These are phyloP conservation scores for Platanista minor DNA, from an alignment of 2,113 vertebrate species.

Conservation along the genomic window DNA sequence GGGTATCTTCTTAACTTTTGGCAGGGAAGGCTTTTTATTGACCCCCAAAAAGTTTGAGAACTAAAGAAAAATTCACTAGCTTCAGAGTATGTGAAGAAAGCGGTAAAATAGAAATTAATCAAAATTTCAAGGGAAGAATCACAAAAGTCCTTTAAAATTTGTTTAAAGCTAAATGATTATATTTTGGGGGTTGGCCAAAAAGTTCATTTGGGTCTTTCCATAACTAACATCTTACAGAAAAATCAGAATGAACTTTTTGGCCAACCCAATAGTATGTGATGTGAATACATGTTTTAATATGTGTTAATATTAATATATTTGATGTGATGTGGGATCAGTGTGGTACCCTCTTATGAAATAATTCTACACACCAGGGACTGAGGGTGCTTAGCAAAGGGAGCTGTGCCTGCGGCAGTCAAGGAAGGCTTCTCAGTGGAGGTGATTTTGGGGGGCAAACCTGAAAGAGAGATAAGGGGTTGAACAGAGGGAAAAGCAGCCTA, in stretches of 20 bases:
- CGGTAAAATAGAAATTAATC: not conserved
- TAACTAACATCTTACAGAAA: too few relatives aligned
- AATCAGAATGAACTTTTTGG: too few relatives aligned
- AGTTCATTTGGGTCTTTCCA: too few relatives aligned
- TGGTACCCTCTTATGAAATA: not conserved
- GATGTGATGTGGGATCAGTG: too few relatives aligned
- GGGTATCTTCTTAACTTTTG: not conserved
- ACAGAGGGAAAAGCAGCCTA: not conserved
- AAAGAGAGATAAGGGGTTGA: not conserved
- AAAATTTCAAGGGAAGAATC: not conserved
- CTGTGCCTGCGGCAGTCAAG: not conserved
- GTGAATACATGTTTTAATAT: not conserved
- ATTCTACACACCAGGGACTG: not conserved
- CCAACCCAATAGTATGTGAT: not conserved
- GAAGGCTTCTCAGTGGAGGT: not conserved
- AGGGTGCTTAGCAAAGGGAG: not conserved
- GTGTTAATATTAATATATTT: not conserved
- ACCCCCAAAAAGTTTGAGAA: not conserved
- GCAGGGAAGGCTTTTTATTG: not conserved
- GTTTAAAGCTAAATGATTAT: not conserved
- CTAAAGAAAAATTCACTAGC: not conserved
- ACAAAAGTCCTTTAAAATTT: not conserved
- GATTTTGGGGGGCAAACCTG: not conserved
- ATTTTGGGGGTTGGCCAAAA: not conserved
- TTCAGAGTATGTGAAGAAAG: not conserved